Evolutionary conservation across 2,888 invertebrate species (phyloP).

Genomic region (Agriopis aurantiaria): DNA sequence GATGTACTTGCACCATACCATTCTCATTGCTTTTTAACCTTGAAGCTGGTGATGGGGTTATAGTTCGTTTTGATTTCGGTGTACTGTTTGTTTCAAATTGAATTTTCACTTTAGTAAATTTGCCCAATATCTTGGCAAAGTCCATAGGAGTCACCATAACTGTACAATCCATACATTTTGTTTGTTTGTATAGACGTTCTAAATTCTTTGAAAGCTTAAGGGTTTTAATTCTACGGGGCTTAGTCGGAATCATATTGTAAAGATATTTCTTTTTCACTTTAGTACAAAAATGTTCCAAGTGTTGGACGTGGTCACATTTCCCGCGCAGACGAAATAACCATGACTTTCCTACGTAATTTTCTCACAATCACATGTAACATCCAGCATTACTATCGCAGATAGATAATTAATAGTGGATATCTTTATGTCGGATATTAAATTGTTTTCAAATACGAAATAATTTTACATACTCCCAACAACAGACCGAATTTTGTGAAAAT

Average conservation of each 20-base stretch:
- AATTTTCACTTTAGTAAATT: slow-evolving; percentile 83
- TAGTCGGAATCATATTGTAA: slow-evolving; percentile 71
- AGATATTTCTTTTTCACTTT: slow-evolving; percentile 39
- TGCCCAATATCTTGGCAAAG: slow-evolving; percentile 82
- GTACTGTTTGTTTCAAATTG: slow-evolving; percentile 76
- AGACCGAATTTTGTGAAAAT: slow-evolving; percentile 58
- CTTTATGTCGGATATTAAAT: neutral
- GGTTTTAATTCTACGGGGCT: slow-evolving; percentile 64
- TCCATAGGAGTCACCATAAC: slow-evolving; percentile 81
- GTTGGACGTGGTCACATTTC: slow-evolving; percentile 77
- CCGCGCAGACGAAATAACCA: slow-evolving; percentile 70
- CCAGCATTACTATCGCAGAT: slow-evolving; percentile 44
- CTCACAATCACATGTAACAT: slow-evolving; percentile 43
- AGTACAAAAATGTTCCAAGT: slow-evolving; percentile 40
- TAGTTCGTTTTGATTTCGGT: slow-evolving; percentile 62
- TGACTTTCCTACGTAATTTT: slow-evolving; percentile 39
- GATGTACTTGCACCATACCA: slow-evolving; percentile 76
- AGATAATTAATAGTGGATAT: slow-evolving; percentile 37
- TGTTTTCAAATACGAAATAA: neutral
- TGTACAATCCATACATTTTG: slow-evolving; percentile 79
- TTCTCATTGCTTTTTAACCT: slow-evolving; percentile 79
- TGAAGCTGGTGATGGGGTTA: slow-evolving; percentile 57
- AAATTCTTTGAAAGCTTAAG: slow-evolving; percentile 72
- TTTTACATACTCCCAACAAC: neutral
- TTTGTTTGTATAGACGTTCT: slow-evolving; percentile 75